Evolutionary conservation across 2,113 vertebrate genomes (phyloP).

Genomic region (Leptobrachium ailaonicum): DNA sequence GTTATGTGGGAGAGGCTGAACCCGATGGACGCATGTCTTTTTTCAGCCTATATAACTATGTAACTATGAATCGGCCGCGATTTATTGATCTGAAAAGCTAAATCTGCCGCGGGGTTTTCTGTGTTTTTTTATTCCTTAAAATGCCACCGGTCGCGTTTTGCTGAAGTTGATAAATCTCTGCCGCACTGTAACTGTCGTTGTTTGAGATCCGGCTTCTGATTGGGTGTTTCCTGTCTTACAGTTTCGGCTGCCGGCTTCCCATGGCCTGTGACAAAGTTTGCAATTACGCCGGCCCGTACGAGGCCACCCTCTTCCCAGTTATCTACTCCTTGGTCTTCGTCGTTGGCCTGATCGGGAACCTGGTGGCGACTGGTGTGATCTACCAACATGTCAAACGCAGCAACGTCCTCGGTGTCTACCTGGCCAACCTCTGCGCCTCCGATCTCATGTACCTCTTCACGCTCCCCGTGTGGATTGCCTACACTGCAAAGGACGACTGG

Average conservation of each 20-base stretch:
- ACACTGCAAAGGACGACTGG: constrained; percentile 44
- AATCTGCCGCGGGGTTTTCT: too few relatives aligned
- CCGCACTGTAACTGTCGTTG: too few relatives aligned
- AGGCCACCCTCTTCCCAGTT: constrained; percentile 29
- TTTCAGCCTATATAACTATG: too few relatives aligned
- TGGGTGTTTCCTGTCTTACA: neutral
- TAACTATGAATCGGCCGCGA: too few relatives aligned
- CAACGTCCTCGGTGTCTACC: constrained; percentile 46
- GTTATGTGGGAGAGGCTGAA: too few relatives aligned
- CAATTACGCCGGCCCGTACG: constrained; percentile 12
- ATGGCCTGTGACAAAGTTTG: constrained; percentile 25
- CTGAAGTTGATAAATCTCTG: too few relatives aligned
- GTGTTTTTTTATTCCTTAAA: too few relatives aligned
- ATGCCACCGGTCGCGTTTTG: too few relatives aligned
- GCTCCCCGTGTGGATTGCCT: constrained; percentile 49
- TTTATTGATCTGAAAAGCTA: too few relatives aligned
- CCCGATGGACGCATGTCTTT: too few relatives aligned
- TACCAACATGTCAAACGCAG: constrained; percentile 28
- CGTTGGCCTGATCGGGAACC: constrained; percentile 41
- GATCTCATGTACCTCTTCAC: constrained; percentile 50
- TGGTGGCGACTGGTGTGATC: constrained; percentile 33
- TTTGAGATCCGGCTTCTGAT: too few relatives aligned
- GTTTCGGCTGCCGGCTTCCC: neutral
- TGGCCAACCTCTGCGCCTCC: constrained; percentile 47
- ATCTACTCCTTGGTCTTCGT: constrained; percentile 47